phyloP scores from a whole-genome alignment of 2,888 invertebrate species.

The Listrodromus nycthemerus region DNA sequence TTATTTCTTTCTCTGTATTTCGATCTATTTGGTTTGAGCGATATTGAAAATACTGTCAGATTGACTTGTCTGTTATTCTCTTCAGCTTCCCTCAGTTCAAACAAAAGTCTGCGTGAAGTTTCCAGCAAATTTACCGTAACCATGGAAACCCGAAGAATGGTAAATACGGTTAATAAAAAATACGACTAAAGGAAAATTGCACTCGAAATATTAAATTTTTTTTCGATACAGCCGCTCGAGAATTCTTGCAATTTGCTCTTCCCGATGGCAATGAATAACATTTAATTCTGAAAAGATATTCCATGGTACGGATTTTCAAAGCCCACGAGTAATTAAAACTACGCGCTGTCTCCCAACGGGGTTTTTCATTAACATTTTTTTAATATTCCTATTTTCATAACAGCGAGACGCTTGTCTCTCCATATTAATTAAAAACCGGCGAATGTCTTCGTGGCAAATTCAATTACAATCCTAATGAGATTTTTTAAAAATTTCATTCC shows the following conservation, averaged over 20 bases:
- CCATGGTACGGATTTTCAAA: not conserved
- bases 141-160: conserved; percentile 26
- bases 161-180: no score
- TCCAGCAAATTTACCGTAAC: conserved; percentile 22
- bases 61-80: no score
- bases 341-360: no score
- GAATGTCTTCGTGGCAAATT: not conserved
- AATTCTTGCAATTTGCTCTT: not conserved
- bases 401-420: not conserved
- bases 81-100: no score
- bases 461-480: not conserved
- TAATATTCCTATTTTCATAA: not conserved
- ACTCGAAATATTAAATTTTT: no score
- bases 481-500: not conserved
- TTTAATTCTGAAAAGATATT: not conserved
- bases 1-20: no score
- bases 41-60: no score
- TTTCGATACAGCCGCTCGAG: not conserved
- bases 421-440: not conserved
- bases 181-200: no score
- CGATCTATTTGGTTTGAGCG: no score
- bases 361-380: not conserved
- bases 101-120: conserved; percentile 16
- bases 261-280: not conserved
- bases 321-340: not conserved